A percentile compares a stretch with the other conserved stretches of the same genome.
Evolutionary conservation across 2,113 vertebrate species (phyloP).

Genomic region (Cavia aperea): DNA sequence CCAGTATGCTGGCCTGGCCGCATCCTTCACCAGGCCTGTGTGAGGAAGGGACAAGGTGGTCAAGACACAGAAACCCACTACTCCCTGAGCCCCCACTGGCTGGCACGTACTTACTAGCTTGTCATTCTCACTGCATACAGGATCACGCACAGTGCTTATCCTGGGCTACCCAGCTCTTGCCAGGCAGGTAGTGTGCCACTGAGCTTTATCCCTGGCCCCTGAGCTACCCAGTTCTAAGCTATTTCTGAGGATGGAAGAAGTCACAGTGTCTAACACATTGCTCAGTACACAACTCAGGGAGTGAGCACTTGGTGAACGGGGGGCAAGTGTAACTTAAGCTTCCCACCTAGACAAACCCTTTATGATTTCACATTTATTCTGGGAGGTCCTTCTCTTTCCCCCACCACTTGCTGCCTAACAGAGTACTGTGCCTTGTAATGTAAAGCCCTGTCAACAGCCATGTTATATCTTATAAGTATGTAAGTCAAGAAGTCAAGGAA

Average conservation of each 20-base stretch:
- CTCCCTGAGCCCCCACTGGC: rapidly evolving
- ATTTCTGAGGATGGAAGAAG: not conserved
- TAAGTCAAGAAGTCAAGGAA: not conserved
- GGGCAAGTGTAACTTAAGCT: not conserved
- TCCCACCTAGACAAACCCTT: not conserved
- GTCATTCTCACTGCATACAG: not conserved
- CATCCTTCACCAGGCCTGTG: conserved; percentile 93
- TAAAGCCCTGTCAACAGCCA: not conserved
- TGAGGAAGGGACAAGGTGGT: not conserved
- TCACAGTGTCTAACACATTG: rapidly evolving
- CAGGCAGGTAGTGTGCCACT: too few relatives aligned
- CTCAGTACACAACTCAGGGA: not conserved
- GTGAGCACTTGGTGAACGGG: not conserved
- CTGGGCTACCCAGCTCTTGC: not conserved
- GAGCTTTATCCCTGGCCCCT: not conserved
- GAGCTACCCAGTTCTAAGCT: not conserved
- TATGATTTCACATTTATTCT: too few relatives aligned
- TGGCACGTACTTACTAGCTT: not conserved
- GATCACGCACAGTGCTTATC: not conserved
- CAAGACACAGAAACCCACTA: rapidly evolving
- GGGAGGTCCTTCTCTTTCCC: not conserved
- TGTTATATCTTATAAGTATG: not conserved
- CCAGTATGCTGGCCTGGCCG: conserved; percentile 95
- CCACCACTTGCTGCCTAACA: not conserved
- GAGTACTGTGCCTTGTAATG: not conserved